Percentiles rank a stretch among this genome's conserved stretches.
These are phyloP conservation scores for Mirza zaza DNA, from an alignment of 2,113 vertebrate species.

Conservation along the genomic window DNA sequence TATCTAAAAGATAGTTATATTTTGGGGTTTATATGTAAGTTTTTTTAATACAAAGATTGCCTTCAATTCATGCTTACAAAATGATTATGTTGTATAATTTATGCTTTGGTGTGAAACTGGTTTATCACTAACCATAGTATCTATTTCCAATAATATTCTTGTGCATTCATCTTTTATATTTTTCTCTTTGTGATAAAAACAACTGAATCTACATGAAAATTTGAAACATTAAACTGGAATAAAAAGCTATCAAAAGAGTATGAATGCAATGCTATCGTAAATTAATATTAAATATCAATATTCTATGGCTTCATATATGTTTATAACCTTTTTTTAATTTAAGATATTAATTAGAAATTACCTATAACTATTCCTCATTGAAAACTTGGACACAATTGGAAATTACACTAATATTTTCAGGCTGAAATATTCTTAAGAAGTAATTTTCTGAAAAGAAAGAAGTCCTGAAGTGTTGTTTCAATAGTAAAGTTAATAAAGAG, in stretches of 20 bases:
- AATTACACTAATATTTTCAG: neutral
- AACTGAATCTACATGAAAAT: neutral
- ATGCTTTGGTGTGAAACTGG: neutral
- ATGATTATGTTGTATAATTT: neutral
- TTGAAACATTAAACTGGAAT: neutral
- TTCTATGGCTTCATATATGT: neutral
- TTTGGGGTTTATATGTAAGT: neutral
- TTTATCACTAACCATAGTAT: neutral
- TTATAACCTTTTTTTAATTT: neutral
- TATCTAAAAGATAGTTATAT: neutral
- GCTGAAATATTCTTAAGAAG: neutral
- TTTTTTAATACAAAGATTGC: neutral
- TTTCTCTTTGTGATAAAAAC: neutral
- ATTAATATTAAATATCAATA: neutral
- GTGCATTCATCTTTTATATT: neutral
- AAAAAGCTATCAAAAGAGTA: neutral
- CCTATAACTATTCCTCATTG: neutral
- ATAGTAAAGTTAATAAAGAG: neutral
- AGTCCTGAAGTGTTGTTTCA: neutral
- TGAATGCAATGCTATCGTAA: neutral
- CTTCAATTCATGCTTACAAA: neutral
- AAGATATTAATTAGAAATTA: neutral
- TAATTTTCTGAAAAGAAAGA: neutral
- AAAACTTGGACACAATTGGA: neutral
- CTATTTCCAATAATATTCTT: neutral